Evolutionary conservation across 30 jellyfish, hydroid and myxozoan species (phyloP).

Genomic region (Euphysa ruthae): DNA sequence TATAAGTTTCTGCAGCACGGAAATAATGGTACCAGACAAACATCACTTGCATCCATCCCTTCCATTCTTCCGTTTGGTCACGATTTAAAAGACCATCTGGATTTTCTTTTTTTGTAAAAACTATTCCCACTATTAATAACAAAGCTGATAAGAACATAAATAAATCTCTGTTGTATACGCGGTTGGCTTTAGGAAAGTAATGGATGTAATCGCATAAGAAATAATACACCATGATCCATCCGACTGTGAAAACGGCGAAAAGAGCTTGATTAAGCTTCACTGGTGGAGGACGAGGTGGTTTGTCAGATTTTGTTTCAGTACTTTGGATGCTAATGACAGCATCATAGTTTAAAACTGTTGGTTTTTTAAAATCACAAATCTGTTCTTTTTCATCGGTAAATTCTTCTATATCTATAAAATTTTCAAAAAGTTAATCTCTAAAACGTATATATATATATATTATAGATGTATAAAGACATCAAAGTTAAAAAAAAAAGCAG

Average conservation of each 20-base stretch:
- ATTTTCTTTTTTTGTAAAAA: not conserved
- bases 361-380: not conserved
- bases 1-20: constrained; percentile 88
- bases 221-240: constrained; percentile 72
- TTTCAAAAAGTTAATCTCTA: too few relatives aligned
- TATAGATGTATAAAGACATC: too few relatives aligned
- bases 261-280: constrained; percentile 33
- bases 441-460: too few relatives aligned
- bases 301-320: not conserved
- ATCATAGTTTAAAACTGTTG: not conserved
- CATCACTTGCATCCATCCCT: constrained; percentile 99
- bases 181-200: constrained; percentile 63
- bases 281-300: constrained; percentile 23
- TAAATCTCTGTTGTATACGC: constrained; percentile 81
- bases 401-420: not conserved
- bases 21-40: constrained; percentile 96
- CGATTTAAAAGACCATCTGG: constrained; percentile 62
- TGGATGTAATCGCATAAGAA: constrained; percentile 82
- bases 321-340: not conserved
- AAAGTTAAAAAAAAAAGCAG: too few relatives aligned
- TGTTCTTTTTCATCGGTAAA: not conserved
- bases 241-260: constrained; percentile 38
- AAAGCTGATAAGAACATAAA: constrained; percentile 37
- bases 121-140: constrained; percentile 33
- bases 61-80: constrained; percentile 97